Evolutionary conservation across 2,113 vertebrate species (phyloP).

Genomic region (Rhea americana): DNA sequence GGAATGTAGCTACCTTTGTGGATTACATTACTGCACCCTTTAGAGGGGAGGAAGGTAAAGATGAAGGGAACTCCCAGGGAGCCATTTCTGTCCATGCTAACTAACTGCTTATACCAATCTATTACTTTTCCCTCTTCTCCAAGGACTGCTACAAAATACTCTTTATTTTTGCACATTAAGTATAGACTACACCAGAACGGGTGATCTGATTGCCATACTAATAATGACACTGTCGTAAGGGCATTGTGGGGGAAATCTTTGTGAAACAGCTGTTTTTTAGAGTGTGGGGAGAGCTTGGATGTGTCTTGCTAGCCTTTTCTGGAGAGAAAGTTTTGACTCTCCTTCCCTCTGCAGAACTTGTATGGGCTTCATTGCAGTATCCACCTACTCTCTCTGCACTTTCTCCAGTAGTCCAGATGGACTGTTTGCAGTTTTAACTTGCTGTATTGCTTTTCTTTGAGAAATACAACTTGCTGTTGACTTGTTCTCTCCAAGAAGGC

Average conservation of each 20-base stretch:
- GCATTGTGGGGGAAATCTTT: neutral
- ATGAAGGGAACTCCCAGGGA: neutral
- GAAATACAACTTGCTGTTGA: neutral
- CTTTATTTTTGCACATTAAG: neutral
- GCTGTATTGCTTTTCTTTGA: neutral
- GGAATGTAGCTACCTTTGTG: neutral
- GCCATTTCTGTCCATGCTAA: neutral
- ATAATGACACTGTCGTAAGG: neutral
- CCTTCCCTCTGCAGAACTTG: neutral
- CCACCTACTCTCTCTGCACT: neutral
- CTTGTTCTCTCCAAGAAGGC: neutral
- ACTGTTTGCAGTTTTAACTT: neutral
- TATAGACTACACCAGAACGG: neutral
- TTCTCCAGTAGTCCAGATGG: neutral
- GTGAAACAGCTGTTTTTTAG: neutral
- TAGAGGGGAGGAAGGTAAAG: neutral
- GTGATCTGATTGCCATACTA: neutral
- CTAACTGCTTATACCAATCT: neutral
- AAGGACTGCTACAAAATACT: neutral
- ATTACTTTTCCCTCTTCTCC: neutral
- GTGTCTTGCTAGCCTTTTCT: neutral
- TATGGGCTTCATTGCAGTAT: neutral
- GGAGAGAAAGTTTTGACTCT: neutral
- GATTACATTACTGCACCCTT: neutral
- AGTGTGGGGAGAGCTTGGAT: fast-evolving